Base-by-base conservation (phyloP, 2,888 invertebrate genomes). In the Cyclophora punctaria region DNA sequence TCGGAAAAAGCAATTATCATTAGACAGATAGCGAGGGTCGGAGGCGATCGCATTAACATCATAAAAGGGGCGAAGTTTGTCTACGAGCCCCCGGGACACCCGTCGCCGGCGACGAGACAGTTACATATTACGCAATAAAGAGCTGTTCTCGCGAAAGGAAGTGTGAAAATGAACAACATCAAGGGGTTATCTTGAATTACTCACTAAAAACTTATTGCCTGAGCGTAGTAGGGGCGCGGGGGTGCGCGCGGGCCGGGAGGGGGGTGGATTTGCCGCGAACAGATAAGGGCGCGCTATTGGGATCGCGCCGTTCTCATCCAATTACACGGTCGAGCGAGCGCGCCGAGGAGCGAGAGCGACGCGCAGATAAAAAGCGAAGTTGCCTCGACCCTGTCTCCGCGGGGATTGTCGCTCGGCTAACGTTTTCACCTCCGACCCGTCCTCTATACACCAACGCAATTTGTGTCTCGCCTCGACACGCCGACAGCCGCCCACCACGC, bases 151-250 rank as follows among this genome's bases (percentile, higher is more conserved):
- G 88, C 84, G 83, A 83, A 87, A 87, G 88, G 87, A 88, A 87
- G 87, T 88, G 88, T 88, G 87, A 88, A 88, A 88, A 87, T 88
- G 87, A 88, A 85, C 86, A 86, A 86, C 87, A 86, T 86, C 82
- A 87, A 87, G 86, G 87, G 88, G 87, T 87, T 88, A 88, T 88
- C 87, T 87, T 85, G 83, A 87, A 88, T 87, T 87, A 86, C 87
- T 87, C 87, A 86, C 87, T 87, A 87, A 87, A 87, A 88, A 87
- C 85, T 87, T 87, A 88, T 86, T 84, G 86, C 77, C 63, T 71
- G 74, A 71, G 76, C 69, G 66, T 69, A 61, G 67, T 64, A 65
- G 73, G 75, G 67, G 63, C 60, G 55, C 58, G 67, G 66, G 69
- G 75, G 72, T 58, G 66, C 56, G 59, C 57, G 62, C 64, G 66